phyloP scores from a whole-genome alignment of 37 sponge, comb jelly and placozoan species.

The Lycopodina hypogea region DNA sequence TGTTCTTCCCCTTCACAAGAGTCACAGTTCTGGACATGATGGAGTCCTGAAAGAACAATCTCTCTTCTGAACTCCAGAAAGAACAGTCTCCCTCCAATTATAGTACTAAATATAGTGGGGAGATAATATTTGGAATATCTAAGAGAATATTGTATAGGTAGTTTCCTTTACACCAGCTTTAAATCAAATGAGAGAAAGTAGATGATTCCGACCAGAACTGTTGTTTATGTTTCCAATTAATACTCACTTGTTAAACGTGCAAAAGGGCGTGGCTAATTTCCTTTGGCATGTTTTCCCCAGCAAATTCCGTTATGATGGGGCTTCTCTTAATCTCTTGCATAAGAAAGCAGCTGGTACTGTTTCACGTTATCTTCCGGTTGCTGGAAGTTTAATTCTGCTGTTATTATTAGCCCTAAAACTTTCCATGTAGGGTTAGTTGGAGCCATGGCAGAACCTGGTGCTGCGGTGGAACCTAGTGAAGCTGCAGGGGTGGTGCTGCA shows the following conservation, averaged over 20 bases:
- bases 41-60: background rate
- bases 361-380: too few species aligned
- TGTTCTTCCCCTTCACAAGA: constrained; percentile 85
- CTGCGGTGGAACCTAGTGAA: too few species aligned
- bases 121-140: background rate
- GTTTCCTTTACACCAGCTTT: too few species aligned
- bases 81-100: background rate
- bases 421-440: background rate
- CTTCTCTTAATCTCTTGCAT: too few species aligned
- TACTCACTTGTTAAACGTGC: background rate
- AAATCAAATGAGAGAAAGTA: too few species aligned
- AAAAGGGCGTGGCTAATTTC: background rate
- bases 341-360: too few species aligned
- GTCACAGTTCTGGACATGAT: constrained; percentile 78
- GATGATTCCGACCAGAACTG: too few species aligned
- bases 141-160: too few species aligned
- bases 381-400: background rate
- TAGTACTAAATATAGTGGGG: background rate
- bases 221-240: background rate
- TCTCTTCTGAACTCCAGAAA: too few species aligned
- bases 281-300: too few species aligned
- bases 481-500: constrained; percentile 42
- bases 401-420: background rate
- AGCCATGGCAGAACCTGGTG: too few species aligned
- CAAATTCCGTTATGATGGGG: too few species aligned